Conservation (phyloP, 1,140 invertebrate species). For the Drosophila jambulina region DNA sequence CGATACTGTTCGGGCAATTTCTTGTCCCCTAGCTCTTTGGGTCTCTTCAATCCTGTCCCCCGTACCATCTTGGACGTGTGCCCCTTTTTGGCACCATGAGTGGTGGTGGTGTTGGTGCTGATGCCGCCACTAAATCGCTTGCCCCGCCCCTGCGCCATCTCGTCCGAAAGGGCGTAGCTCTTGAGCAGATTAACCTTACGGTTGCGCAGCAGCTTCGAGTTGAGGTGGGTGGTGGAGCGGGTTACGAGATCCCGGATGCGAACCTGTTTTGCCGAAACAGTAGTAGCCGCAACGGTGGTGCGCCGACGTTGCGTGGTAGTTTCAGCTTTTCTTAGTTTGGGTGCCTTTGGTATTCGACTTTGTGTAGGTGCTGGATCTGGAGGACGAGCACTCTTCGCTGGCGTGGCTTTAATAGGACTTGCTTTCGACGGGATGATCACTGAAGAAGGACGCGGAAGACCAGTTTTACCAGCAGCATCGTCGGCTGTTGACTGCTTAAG, state of each 20-base stretch:
- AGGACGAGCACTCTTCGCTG: not conserved
- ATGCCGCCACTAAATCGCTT: conserved; percentile 56
- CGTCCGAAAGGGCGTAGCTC: conserved; percentile 61
- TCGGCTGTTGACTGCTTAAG: not conserved
- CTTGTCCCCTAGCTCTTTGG: conserved; percentile 6
- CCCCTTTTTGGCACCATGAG: conserved; percentile 9
- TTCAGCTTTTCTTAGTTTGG: conserved; percentile 1
- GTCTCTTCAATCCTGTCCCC: not conserved
- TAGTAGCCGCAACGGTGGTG: conserved; percentile 26
- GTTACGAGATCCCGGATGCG: conserved; percentile 60
- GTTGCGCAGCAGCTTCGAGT: conserved; percentile 69
- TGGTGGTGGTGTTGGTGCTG: conserved; percentile 30
- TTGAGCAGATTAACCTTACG: conserved; percentile 69
- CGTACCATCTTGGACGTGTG: conserved; percentile 4
- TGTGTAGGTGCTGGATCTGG: not conserved
- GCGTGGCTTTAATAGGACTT: not conserved
- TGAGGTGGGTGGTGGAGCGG: conserved; percentile 65
- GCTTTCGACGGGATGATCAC: not conserved
- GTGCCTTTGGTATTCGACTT: not conserved
- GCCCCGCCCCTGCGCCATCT: conserved; percentile 4
- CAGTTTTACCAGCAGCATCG: not conserved
- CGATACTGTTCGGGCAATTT: conserved; percentile 33
- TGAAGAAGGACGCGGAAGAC: conserved; percentile 13
- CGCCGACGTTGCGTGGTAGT: conserved; percentile 30
- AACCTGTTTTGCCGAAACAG: not conserved